Conservation (phyloP, 2,797 vertebrate species). For the Nannoperca obscura region DNA sequence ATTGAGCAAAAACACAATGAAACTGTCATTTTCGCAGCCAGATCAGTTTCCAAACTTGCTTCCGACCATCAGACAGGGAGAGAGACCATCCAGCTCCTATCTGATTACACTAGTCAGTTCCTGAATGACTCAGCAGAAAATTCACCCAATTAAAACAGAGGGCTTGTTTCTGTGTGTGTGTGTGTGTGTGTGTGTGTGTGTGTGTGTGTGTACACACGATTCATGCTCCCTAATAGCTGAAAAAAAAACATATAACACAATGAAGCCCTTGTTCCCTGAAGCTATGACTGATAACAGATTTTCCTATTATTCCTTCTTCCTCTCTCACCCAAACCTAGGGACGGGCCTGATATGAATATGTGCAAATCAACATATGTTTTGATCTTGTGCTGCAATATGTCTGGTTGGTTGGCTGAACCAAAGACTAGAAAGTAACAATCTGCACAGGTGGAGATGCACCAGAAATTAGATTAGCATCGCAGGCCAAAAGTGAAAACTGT, state of each 20-base stretch:
- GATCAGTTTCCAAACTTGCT: constrained; percentile 37
- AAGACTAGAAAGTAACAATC: background rate
- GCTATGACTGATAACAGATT: constrained; percentile 66
- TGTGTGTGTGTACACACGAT: constrained; percentile 41
- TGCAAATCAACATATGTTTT: constrained; percentile 21
- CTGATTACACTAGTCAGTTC: constrained; percentile 54
- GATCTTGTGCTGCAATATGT: background rate
- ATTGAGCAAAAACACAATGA: background rate
- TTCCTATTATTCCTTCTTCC: constrained; percentile 47
- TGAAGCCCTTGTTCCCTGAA: constrained; percentile 67
- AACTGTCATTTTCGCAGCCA: background rate
- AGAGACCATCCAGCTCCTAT: constrained; percentile 33
- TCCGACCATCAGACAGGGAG: constrained; percentile 19
- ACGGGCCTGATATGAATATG: background rate
- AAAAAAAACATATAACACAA: constrained; percentile 61
- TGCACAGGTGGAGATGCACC: background rate
- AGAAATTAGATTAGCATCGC: background rate
- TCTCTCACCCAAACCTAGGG: constrained; percentile 16
- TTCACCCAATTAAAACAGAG: constrained; percentile 48
- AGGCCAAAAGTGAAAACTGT: background rate
- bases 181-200: constrained; percentile 30
- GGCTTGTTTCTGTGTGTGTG: constrained; percentile 24
- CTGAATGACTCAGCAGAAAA: constrained; percentile 72
- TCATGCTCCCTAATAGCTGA: constrained; percentile 53
- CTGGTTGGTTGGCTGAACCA: background rate